Base-by-base conservation (phyloP, 2,888 invertebrate species). In the Xanthostigma xanthostigma region DNA sequence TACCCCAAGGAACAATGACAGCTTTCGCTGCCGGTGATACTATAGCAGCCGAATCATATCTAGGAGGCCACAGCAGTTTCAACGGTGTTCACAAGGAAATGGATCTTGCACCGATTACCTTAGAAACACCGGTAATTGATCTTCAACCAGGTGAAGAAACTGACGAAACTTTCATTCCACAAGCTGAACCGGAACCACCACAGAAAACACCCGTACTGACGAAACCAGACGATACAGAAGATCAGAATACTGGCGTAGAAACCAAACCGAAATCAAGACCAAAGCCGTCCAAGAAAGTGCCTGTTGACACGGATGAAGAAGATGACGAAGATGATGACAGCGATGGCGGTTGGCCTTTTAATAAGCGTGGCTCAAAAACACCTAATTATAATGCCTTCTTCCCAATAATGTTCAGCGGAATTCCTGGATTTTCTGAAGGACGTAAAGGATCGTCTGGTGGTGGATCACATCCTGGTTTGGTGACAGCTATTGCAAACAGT, bases 401-500 rank as follows among this genome's bases (percentile, higher is more conserved):
- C 65, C 82, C 82, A 0, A 78, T 81, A 70, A 73, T 78, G 63
- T 78, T 81, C 58, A 67, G 66, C 42, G 73, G 75, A 1, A 68
- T 60, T 44, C 66, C 70, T 0, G 64, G 69, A 1, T 45, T 51
- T 34, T 50, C 54, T 0, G 52, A 56, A 9, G 63, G 71, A 45
- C 62, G 65, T 0, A 49, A 55, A 41, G 60, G 68, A 12, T 57
- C 59, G 50, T 54, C 56, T 1, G 62, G 62, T 2, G 66, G 64
- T 0, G 67, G 68, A 1, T 67, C 68, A 14, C 67, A 67, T n/a
- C 72, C 75, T 0, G 76, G 78, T 4, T 72, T 76, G 1, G 75
- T 80, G 10, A 80, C 79, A 0, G 83, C 83, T 2, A 75, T 84
- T 13, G 83, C 84, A 34, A 84, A 84, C 59, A 79, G 81, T 49